phyloP scores from a whole-genome alignment of 2,888 invertebrate genomes.

The Limnephilus marmoratus region DNA sequence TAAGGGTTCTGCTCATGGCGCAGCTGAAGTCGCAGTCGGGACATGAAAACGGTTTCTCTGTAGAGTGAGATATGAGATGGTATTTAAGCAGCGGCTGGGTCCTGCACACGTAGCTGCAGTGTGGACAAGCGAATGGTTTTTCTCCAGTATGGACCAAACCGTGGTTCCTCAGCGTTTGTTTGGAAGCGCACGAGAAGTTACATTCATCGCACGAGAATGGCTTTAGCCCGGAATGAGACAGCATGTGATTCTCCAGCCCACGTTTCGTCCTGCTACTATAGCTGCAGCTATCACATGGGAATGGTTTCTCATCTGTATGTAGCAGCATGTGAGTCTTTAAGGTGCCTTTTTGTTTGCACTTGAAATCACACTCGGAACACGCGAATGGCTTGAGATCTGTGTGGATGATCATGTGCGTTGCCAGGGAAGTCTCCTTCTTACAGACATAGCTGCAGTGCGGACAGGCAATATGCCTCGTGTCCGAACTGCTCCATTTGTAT shows the following conservation, averaged over 20 bases:
- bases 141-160: slow-evolving; percentile 39
- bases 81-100: not conserved
- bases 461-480: not conserved
- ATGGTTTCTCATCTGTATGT: slow-evolving; percentile 22
- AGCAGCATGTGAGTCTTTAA: not conserved
- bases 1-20: not conserved
- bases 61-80: slow-evolving; percentile 16
- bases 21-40: slow-evolving; percentile 35
- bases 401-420: slow-evolving; percentile 16
- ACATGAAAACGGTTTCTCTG: slow-evolving; percentile 35
- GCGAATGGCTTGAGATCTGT: slow-evolving; percentile 25
- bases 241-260: slow-evolving; percentile 5
- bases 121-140: slow-evolving; percentile 32
- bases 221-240: slow-evolving; percentile 2
- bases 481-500: not conserved
- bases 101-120: slow-evolving; percentile 37
- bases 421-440: not conserved
- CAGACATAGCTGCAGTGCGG: slow-evolving; percentile 10
- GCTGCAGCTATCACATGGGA: slow-evolving; percentile 7
- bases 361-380: slow-evolving; percentile 30
- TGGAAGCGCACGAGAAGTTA: not conserved
- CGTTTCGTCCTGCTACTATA: not conserved
- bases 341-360: not conserved
- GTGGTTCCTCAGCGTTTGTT: slow-evolving; percentile 31
- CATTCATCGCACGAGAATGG: slow-evolving; percentile 17